Evolutionary conservation across 2,888 invertebrate genomes (phyloP), one percentile per base, ranked within the genome.

Genomic region (Macaria liturata): DNA sequence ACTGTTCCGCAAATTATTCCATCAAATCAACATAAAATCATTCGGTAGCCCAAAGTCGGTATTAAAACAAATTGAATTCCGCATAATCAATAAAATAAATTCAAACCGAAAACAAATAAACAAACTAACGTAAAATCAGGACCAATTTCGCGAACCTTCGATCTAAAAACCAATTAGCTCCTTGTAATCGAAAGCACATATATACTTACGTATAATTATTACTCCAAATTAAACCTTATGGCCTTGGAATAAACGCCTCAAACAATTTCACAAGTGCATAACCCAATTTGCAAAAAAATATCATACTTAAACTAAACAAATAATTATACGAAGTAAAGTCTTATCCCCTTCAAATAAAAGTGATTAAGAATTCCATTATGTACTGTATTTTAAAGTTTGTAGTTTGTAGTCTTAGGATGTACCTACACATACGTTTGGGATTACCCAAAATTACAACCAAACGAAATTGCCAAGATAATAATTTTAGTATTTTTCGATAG

Each of bases 121-220:
- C 76, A 83, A 80, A 81, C 79, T 78, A 77, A 79, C 75, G 48
- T 70, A 51, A 60, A 66, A 56, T 61, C 59, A 39, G 61, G 65
- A 65, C 72, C 81, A 86, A 85, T 86, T 85, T 83, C 66, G 66
- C 68, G 49, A 60, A 56, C 72, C 78, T 78, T 75, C 82, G 81
- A 88, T 88, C 79, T 72, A 69, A 83, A 88, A 87, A 87, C 88
- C 88, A 88, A 88, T 88, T 88, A 86, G 78, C 74, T 75, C 77
- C 74, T 80, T 78, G 76, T 81, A 86, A 86, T 86, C 82, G 82
- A 66, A 61, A 37, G 7, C 4, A 37, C 34, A 4, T 6, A 7
- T 37, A 4, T 37, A 20, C 1, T 37, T 0, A 37, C 7, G 1
- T 37, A 37, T 7, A 4, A 37, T 37, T 7, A 37, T 37, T 7